Evolutionary conservation across 2,888 invertebrate genomes (phyloP).

Genomic region (Polyploca ridens): DNA sequence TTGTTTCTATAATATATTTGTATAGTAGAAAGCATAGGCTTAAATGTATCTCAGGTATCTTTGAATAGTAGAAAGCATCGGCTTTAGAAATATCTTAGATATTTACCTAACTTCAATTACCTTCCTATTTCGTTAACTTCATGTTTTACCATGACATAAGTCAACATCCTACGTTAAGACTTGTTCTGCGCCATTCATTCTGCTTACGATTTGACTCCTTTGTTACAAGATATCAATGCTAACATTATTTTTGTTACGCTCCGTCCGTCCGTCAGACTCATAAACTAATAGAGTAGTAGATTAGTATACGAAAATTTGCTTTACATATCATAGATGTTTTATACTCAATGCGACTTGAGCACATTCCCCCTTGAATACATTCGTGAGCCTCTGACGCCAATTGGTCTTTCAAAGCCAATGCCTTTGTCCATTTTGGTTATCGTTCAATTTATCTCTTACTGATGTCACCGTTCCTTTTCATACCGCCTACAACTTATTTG

Average conservation of each 20-base stretch:
- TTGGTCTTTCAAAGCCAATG: background rate
- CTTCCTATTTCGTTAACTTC: no score
- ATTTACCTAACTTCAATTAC: no score
- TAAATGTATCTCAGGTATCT: background rate
- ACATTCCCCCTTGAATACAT: background rate
- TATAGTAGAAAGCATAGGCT: background rate
- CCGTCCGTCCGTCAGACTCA: no score
- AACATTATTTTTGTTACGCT: no score
- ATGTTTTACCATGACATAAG: no score
- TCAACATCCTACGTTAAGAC: no score
- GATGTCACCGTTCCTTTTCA: slow-evolving; percentile 5
- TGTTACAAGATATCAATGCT: no score
- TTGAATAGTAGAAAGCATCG: background rate
- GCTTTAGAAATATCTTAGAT: background rate
- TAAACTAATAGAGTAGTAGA: background rate
- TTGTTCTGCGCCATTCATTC: no score
- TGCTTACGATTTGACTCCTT: no score
- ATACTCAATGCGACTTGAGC: background rate
- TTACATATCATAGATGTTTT: background rate
- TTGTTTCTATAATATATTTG: background rate
- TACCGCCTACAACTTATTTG: slow-evolving; percentile 5
- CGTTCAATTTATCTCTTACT: slow-evolving; percentile 4
- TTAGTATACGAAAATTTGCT: background rate
- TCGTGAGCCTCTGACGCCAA: background rate
- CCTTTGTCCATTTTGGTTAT: background rate